A percentile compares a stretch with the other conserved stretches of the same genome.
Evolutionary conservation across 2,113 vertebrate species (phyloP).

Genomic region (Turnix velox): DNA sequence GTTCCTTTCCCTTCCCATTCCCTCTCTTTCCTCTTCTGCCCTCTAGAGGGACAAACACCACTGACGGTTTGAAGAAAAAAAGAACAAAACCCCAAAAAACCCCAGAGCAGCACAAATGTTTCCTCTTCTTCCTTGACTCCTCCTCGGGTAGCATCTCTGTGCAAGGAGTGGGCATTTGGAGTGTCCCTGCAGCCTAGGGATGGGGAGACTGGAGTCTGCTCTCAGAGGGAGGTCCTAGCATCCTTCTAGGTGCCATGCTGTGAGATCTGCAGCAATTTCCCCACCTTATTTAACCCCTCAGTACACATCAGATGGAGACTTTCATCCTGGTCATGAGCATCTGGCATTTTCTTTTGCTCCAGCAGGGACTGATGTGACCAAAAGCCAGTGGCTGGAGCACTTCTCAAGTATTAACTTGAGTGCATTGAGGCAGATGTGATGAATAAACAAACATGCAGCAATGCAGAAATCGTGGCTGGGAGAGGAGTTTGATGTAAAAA

Average conservation of each 20-base stretch:
- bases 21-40: background rate
- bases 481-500: background rate
- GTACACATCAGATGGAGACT: background rate
- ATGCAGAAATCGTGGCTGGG: background rate
- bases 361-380: background rate
- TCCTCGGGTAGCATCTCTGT: background rate
- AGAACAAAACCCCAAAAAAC: background rate
- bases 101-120: background rate
- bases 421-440: background rate
- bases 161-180: background rate
- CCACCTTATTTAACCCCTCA: background rate
- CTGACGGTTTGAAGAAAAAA: background rate
- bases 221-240: background rate
- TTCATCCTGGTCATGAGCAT: background rate
- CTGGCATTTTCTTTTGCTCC: background rate
- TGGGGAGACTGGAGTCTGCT: background rate
- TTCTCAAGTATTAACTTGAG: background rate
- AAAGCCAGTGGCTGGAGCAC: background rate
- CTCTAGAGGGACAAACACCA: background rate
- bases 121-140: background rate
- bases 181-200: background rate
- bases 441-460: background rate
- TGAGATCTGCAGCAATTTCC: background rate
- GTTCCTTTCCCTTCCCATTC: background rate
- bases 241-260: fast-evolving